phyloP scores from a whole-genome alignment of 2,888 invertebrate genomes.

The Calephelis perditalis region DNA sequence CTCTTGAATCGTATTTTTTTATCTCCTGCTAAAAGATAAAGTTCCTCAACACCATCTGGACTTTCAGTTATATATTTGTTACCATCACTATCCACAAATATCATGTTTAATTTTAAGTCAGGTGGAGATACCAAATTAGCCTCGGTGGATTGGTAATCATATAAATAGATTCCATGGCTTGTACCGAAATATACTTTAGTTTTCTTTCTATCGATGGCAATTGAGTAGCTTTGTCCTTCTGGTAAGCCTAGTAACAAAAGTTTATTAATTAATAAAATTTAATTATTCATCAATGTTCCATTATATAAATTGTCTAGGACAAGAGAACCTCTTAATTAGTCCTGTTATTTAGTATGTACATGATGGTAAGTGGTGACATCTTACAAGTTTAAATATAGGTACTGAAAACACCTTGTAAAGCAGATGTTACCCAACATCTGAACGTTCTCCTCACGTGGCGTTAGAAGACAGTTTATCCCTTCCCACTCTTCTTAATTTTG shows the following conservation, averaged over 20 bases:
- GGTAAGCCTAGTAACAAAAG: constrained; percentile 47
- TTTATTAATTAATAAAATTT: constrained; percentile 1
- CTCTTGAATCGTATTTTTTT: constrained; percentile 48
- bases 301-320: no score
- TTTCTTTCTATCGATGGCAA: constrained; percentile 53
- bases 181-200: constrained; percentile 58
- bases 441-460: no score
- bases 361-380: no score
- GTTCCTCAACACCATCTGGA: constrained; percentile 51
- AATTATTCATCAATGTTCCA: no score
- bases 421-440: no score
- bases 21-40: constrained; percentile 49
- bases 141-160: constrained; percentile 46
- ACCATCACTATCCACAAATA: constrained; percentile 57
- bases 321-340: no score
- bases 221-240: constrained; percentile 51
- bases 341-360: no score
- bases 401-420: no score
- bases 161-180: constrained; percentile 51
- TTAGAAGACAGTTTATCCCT: no score
- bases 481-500: no score
- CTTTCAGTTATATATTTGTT: constrained; percentile 57
- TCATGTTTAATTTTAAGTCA: constrained; percentile 48
- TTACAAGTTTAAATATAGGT: no score
- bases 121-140: constrained; percentile 44